Percentiles rank a stretch among this genome's conserved stretches.
These are phyloP conservation scores for Sebastes matsubarae DNA, from an alignment of 2,797 vertebrate genomes.

Conservation along the genomic window DNA sequence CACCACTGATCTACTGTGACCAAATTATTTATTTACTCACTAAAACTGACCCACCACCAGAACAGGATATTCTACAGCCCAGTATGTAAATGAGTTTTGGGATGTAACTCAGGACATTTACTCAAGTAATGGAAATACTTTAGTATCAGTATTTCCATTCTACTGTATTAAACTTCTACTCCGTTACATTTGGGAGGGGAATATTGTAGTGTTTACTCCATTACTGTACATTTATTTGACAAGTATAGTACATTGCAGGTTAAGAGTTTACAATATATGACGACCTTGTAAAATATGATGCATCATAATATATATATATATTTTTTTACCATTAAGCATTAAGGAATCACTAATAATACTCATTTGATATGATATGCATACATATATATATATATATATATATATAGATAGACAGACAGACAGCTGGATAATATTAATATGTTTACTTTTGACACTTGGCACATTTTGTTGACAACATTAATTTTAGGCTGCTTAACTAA, in stretches of 20 bases:
- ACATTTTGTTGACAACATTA: too few relatives aligned
- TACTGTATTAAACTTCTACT: neutral
- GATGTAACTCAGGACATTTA: neutral
- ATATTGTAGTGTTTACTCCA: neutral
- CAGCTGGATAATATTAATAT: too few relatives aligned
- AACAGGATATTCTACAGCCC: neutral
- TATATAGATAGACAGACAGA: too few relatives aligned
- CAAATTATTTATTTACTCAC: neutral
- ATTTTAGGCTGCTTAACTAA: too few relatives aligned
- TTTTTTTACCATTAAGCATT: neutral
- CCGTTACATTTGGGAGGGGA: neutral
- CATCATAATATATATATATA: neutral
- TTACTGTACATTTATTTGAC: neutral
- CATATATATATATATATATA: too few relatives aligned
- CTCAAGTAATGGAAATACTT: neutral
- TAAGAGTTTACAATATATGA: neutral
- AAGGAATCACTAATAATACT: neutral
- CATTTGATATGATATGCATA: neutral
- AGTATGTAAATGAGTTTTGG: neutral
- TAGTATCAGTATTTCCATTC: neutral
- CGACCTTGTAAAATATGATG: neutral
- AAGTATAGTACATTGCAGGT: neutral
- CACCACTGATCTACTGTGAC: neutral
- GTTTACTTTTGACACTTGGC: too few relatives aligned
- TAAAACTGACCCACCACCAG: neutral